Conservation (phyloP, 2,113 vertebrate species). For the Cephalopterus ornatus region DNA sequence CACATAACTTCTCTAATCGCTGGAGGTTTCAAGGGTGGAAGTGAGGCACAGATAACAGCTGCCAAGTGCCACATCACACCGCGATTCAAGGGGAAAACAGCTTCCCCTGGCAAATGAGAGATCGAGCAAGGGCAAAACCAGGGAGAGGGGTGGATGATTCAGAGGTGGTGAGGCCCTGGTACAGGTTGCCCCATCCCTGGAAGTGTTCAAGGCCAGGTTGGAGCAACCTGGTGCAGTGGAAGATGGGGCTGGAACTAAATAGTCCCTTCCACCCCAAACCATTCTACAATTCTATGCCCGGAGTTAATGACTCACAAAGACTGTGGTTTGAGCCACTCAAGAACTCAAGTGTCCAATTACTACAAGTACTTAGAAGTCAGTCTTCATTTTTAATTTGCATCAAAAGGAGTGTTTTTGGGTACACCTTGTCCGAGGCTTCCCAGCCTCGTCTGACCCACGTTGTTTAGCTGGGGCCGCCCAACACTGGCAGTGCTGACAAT, state of each 20-base stretch:
- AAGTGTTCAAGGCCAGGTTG: accelerated
- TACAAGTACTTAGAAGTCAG: not conserved
- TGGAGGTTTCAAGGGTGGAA: not conserved
- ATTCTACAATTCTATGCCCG: not conserved
- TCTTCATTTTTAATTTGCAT: not conserved
- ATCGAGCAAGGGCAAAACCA: not conserved
- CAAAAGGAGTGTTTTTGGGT: not conserved
- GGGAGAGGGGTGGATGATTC: not conserved
- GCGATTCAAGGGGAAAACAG: not conserved
- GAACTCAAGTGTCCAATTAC: not conserved
- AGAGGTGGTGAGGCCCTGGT: not conserved
- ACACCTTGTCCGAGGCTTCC: not conserved
- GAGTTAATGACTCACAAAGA: not conserved
- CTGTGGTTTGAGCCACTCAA: not conserved
- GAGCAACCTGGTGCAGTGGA: accelerated
- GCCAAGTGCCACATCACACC: not conserved
- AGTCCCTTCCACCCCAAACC: not conserved
- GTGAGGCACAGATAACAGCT: not conserved
- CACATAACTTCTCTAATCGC: not conserved
- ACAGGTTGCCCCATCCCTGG: not conserved
- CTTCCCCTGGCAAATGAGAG: not conserved
- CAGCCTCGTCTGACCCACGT: not conserved
- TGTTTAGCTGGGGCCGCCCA: not conserved
- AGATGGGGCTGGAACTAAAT: accelerated
- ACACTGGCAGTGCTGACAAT: not conserved